Base-by-base conservation (phyloP, 2,113 vertebrate species). In the Odocoileus virginianus region DNA sequence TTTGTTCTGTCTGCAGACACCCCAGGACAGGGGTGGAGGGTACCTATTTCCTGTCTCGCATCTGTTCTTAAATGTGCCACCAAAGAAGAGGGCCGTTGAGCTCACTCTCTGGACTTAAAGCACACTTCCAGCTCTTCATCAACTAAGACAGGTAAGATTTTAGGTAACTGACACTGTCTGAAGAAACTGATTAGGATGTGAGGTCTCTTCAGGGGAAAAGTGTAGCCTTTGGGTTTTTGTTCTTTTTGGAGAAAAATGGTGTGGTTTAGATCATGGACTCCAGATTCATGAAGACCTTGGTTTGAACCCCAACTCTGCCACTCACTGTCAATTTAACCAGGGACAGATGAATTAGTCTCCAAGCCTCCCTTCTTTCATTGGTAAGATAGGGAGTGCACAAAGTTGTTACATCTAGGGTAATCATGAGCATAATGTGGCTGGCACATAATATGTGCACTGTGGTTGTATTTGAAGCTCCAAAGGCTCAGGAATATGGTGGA, bases 1-100 rank as follows among this genome's bases (percentile, higher is more conserved):
- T 97, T 97, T 95, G 93, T 93, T 97, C 89, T 91, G 71, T 89
- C 87, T 8, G 21, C 97, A 95, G 91, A 95, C 95, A 74, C 95
- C 95, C 97, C 3, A 13, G 83, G 83, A 89, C 89, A 84, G 94
- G 71, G 84, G 61, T 58, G 91, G 96, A 93, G 74, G 92, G 81
- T 15, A 30, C 94, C 87, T n/a, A 33, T 92, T 98, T 98, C 97
- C 98, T 96, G 96, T 8, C 97, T 83, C 57, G 67, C 67, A 43
- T 94, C 87, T 91, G 96, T 92, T 97, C 91, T 45, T 95, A 90
- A 97, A 94, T 2, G 78, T 16, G 54, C 97, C 96, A 95, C 98
- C 96, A 94, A 94, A 98, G 96, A 71, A 96, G 97, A 93, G 47
- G 93, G 15, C 95, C 81, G 28, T 54, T 5, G 92, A 85, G 74